phyloP scores from a whole-genome alignment of 2,888 invertebrate species.

The Clanis bilineata region DNA sequence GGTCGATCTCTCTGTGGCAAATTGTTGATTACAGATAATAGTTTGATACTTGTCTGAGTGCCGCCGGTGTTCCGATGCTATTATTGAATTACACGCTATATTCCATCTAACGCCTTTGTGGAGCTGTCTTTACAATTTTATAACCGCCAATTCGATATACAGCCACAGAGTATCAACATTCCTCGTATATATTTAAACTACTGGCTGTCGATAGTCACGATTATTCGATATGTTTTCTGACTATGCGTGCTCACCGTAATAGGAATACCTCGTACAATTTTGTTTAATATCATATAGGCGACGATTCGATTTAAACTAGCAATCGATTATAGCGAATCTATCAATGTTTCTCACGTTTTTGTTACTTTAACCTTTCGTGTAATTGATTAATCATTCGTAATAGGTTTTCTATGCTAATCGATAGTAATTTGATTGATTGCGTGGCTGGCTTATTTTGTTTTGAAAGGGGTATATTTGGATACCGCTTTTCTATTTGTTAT shows the following conservation, averaged over 20 bases:
- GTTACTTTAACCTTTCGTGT: constrained; percentile 66
- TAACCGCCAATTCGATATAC: constrained; percentile 54
- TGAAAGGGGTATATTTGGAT: constrained; percentile 16
- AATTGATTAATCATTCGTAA: constrained; percentile 65
- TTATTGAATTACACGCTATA: constrained; percentile 75
- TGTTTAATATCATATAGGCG: constrained; percentile 66
- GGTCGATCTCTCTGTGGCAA: constrained; percentile 65
- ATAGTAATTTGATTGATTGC: constrained; percentile 33
- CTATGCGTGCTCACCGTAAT: constrained; percentile 42
- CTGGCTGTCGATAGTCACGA: constrained; percentile 35
- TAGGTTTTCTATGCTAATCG: constrained; percentile 51
- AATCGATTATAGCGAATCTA: constrained; percentile 57
- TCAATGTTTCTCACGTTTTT: constrained; percentile 78
- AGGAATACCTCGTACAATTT: constrained; percentile 60
- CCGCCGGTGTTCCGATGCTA: constrained; percentile 73
- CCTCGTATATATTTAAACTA: constrained; percentile 32
- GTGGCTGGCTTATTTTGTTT: constrained; percentile 26
- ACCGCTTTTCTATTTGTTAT: constrained; percentile 2
- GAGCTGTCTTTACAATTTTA: constrained; percentile 58
- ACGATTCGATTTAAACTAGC: constrained; percentile 73
- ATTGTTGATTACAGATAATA: constrained; percentile 72
- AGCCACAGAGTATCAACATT: constrained; percentile 45
- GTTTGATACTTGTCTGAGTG: constrained; percentile 58
- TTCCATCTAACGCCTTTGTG: constrained; percentile 60
- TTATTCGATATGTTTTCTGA: constrained; percentile 36